Conservation (phyloP, 1,140 invertebrate species). For the Lepidostoma basale region DNA sequence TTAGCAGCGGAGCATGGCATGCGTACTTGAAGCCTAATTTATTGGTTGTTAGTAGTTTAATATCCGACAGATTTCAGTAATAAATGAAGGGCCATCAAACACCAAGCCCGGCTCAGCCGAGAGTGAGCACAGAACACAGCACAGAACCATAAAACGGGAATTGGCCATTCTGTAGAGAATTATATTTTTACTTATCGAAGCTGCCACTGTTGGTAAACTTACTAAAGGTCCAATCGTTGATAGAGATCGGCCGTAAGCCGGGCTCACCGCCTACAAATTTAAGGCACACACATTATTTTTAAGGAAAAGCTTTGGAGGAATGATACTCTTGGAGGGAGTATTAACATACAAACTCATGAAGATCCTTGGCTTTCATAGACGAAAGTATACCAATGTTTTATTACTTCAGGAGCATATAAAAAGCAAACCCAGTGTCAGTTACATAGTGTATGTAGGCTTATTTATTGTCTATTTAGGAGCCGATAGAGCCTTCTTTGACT, state of each 20-base stretch:
- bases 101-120: neutral
- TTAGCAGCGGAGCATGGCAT: too few relatives aligned
- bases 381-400: too few relatives aligned
- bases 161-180: neutral
- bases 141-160: neutral
- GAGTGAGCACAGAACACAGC: neutral
- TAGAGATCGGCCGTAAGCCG: neutral
- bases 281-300: neutral
- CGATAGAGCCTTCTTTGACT: too few relatives aligned
- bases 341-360: constrained; percentile 1
- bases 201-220: neutral
- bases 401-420: too few relatives aligned
- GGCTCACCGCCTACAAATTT: neutral
- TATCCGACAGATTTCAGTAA: constrained; percentile 4
- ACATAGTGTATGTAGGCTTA: too few relatives aligned
- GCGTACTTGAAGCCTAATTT: too few relatives aligned
- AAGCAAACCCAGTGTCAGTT: too few relatives aligned
- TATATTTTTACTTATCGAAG: neutral
- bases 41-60: too few relatives aligned
- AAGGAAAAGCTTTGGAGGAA: too few relatives aligned
- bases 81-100: neutral
- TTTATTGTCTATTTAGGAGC: too few relatives aligned
- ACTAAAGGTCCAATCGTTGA: neutral
- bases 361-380: neutral
- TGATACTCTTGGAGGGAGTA: too few relatives aligned